Evolutionary conservation across 1,140 invertebrate species (phyloP).

Genomic region (Musca vetustissima): DNA sequence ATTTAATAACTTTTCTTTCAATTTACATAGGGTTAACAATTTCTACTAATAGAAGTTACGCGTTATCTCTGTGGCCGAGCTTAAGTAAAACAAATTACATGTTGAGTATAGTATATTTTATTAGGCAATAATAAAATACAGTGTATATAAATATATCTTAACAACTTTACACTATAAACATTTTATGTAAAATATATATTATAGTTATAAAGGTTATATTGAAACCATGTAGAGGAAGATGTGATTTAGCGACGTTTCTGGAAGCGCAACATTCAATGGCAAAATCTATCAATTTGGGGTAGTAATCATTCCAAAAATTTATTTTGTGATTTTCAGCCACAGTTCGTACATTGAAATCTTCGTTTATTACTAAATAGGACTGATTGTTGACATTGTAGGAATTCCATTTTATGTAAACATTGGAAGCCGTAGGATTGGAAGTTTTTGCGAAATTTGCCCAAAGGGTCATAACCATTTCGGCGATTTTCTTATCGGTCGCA

Average conservation of each 20-base stretch:
- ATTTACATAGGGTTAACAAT: too few species aligned
- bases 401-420: constrained; percentile 72
- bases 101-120: too few species aligned
- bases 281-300: constrained; percentile 69
- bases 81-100: too few species aligned
- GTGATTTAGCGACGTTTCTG: background rate
- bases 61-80: too few species aligned
- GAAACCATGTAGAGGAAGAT: constrained; percentile 7
- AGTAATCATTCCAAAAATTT: constrained; percentile 80
- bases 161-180: background rate
- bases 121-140: too few species aligned
- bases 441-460: constrained; percentile 73
- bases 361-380: constrained; percentile 70
- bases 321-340: constrained; percentile 72
- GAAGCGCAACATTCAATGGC: constrained; percentile 66
- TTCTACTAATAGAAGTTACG: too few species aligned
- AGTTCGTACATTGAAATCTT: constrained; percentile 72
- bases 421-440: constrained; percentile 68
- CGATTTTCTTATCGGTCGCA: constrained; percentile 70
- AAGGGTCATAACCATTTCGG: constrained; percentile 75
- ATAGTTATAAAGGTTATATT: background rate
- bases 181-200: constrained; percentile 4
- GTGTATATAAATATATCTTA: too few species aligned
- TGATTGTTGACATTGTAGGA: constrained; percentile 64
- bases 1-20: too few species aligned